Percentiles rank a stretch among this genome's conserved stretches.
phyloP scores from a whole-genome alignment of 2,113 vertebrate genomes.

The Pseudorasbora parva region DNA sequence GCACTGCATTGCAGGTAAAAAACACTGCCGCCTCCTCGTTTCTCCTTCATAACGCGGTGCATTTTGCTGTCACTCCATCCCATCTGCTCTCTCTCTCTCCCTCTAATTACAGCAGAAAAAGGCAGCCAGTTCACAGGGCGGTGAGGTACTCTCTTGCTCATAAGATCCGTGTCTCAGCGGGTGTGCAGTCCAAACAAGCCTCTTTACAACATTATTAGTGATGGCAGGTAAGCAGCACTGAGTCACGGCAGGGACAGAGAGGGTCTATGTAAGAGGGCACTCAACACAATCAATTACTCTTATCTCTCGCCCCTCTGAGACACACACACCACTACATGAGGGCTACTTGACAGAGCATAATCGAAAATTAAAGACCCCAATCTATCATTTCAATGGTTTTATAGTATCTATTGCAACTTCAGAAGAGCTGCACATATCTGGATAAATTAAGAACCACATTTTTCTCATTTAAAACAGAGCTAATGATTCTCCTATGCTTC shows the following conservation, averaged over 20 bases:
- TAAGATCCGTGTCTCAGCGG: not conserved
- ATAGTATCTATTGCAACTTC: not conserved
- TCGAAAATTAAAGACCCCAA: not conserved
- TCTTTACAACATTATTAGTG: conserved; percentile 20
- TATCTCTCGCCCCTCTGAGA: conserved; percentile 10
- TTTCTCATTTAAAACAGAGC: no score
- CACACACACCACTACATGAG: not conserved
- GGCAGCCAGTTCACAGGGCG: not conserved
- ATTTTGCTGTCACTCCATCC: conserved; percentile 32
- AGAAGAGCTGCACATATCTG: not conserved
- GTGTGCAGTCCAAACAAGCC: not conserved
- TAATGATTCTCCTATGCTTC: no score
- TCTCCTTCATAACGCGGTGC: conserved; percentile 61
- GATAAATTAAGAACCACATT: no score
- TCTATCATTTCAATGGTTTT: not conserved
- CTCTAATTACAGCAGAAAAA: not conserved
- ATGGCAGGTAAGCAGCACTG: conserved; percentile 25
- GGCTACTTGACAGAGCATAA: not conserved
- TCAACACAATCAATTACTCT: conserved; percentile 17
- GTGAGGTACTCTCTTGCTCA: not conserved
- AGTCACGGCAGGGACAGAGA: conserved; percentile 8
- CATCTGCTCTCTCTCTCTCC: not conserved
- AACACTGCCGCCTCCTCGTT: conserved; percentile 57
- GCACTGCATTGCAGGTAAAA: conserved; percentile 92
- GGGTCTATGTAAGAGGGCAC: not conserved